phyloP scores from a whole-genome alignment of 2,113 vertebrate species.

The Poecilia latipinna region DNA sequence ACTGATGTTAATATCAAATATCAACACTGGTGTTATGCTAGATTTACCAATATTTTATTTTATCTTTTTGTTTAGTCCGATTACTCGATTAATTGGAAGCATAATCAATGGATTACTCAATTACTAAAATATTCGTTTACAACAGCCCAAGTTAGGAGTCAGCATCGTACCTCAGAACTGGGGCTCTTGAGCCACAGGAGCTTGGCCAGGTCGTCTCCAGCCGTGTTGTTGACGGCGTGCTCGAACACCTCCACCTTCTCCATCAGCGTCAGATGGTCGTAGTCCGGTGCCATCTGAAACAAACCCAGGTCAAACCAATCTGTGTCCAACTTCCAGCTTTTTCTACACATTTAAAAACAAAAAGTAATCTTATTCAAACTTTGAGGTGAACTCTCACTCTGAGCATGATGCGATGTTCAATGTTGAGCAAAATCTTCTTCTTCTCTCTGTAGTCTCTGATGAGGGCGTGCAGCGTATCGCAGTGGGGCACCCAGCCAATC shows the following conservation, averaged over 20 bases:
- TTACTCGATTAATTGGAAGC: too few species aligned
- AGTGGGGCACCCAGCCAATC: constrained; percentile 99
- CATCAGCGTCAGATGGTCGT: constrained; percentile 98
- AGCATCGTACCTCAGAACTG: constrained; percentile 89
- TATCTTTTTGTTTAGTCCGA: too few species aligned
- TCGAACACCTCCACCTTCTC: constrained; percentile 99
- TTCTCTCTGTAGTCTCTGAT: constrained; percentile 98
- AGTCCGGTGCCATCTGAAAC: constrained; percentile 96
- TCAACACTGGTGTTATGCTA: too few species aligned
- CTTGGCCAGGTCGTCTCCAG: constrained; percentile 96
- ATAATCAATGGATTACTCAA: too few species aligned
- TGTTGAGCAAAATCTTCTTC: constrained; percentile 98
- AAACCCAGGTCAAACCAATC: background rate
- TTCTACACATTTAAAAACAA: background rate
- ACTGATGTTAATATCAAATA: too few species aligned
- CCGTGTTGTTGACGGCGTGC: constrained; percentile 97
- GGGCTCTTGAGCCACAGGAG: constrained; percentile 98
- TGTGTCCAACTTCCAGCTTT: background rate
- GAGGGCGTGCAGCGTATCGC: constrained; percentile 95
- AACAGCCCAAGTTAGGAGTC: background rate
- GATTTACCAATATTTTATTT: too few species aligned
- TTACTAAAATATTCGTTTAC: too few species aligned
- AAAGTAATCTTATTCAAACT: background rate
- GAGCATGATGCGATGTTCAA: constrained; percentile 98
- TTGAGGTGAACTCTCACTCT: constrained; percentile 79